A percentile compares a stretch with the other conserved stretches of the same genome.
Conservation (phyloP, 1,140 invertebrate species). For the Drosophila triauraria region DNA sequence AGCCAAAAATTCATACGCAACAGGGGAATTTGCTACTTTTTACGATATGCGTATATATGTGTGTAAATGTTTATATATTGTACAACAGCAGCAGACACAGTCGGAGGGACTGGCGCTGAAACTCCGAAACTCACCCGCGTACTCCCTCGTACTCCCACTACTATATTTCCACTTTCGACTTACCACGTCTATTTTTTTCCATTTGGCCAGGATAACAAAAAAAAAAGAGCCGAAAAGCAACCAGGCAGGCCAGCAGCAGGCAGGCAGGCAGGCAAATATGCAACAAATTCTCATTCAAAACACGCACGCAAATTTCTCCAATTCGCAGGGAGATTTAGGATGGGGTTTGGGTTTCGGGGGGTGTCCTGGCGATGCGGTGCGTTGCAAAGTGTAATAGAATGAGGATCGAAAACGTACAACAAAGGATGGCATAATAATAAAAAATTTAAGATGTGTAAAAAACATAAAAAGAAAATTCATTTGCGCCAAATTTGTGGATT, state of each 20-base stretch:
- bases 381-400: slow-evolving; percentile 76
- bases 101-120: slow-evolving; percentile 19
- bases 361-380: background rate
- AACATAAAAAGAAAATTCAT: slow-evolving; percentile 84
- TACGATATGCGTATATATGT: slow-evolving; percentile 49
- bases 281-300: slow-evolving; percentile 84
- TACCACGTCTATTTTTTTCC: slow-evolving; percentile 81
- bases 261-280: slow-evolving; percentile 67
- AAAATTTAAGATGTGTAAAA: slow-evolving; percentile 84
- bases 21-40: slow-evolving; percentile 77
- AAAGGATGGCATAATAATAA: slow-evolving; percentile 83
- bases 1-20: slow-evolving; percentile 84
- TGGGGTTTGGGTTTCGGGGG: background rate
- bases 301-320: slow-evolving; percentile 83
- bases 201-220: slow-evolving; percentile 62
- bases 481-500: slow-evolving; percentile 83
- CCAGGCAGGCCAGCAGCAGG: slow-evolving; percentile 20
- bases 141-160: slow-evolving; percentile 9
- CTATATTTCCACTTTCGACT: slow-evolving; percentile 52
- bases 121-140: slow-evolving; percentile 16
- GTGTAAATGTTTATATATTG: slow-evolving; percentile 65
- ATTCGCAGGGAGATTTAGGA: slow-evolving; percentile 53
- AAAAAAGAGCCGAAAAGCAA: slow-evolving; percentile 37
- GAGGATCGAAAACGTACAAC: slow-evolving; percentile 81
- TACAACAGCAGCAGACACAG: slow-evolving; percentile 57